Evolutionary conservation across 2,113 vertebrate species (phyloP), one percentile per base, ranked within the genome.

Genomic region (Sceloporus tristichus): DNA sequence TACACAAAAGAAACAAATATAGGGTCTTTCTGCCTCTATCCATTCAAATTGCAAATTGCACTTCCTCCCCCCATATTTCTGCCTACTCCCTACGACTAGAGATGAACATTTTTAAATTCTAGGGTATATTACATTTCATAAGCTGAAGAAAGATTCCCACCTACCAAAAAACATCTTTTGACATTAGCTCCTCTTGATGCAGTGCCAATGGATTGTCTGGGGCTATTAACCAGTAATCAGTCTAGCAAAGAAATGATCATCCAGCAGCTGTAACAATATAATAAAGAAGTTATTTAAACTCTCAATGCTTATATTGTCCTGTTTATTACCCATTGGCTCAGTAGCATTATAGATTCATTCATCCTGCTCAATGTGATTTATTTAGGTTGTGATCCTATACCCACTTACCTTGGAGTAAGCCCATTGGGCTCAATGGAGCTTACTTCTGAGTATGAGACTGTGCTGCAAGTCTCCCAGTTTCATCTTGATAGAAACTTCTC

Each of bases 241-340:
- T 5, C 82, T 53, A 70, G 16, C 65, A 73, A 53, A 73, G 82
- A 48, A 84, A 34, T 56, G 29, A 6, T 27, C 53, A 84, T 21
- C n/a, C 9, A 54, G 29, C 29, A 74, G 70, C 82, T 34, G 68
- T 53, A 73, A 34, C 82, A 84, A 14, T 27, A 68, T 66, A 65
- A 65, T 21, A 65, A 65, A 82, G 80, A 40, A 48, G 80, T 68
- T 82, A 23, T 82, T 25, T 82, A 48, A 42, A 85, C 68, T 23
- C 62, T 66, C 19, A 53, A 14, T 48, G 38, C 53, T 27, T 16
- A 73, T n/a, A 79, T 71, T n/a, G 56, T 59, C 27, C 53, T 71
- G 54, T 79, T 77, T 71, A 79, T 80, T 27, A 53, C 16, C 66
- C 1, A 23, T 71, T 87, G 13, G 16, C 38, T 68, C 40, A 56